Evolutionary conservation across 2,888 invertebrate genomes (phyloP), one percentile per base, ranked within the genome.

Genomic region (Habrosyne pyritoides): DNA sequence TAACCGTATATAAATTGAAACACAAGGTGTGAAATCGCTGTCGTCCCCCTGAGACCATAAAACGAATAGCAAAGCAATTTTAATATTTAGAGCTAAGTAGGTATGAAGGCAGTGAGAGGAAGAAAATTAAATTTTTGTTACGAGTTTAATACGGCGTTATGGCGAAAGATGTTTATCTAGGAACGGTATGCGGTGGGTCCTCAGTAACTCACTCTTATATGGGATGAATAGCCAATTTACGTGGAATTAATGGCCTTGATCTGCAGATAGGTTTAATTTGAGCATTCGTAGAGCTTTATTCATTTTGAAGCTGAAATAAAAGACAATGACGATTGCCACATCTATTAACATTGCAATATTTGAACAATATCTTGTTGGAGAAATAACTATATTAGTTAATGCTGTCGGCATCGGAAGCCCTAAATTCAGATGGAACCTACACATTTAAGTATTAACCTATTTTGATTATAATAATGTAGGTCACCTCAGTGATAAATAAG

Each of bases 141-240:
- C 58, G 64, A 66, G 62, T 67, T 69, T 69, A 68, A 70, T 73
- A 75, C 60, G 62, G 58, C 68, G 61, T 69, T 66, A 69, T 60
- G 63, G 59, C 52, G 59, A 61, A 65, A 72, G 70, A 73, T 77
- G 69, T 77, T 76, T 79, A 81, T 79, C 71, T 68, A 66, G 62
- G 68, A 66, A 59, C 65, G 66, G 42, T 42, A 42, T 42, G 42
- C 42, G 14, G 42, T 42, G 18, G 18, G 14, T n/a, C 42, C 63
- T 68, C 73, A 68, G 81, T 88, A 86, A 84, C 77, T 87, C 80
- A 86, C 76, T 72, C 79, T 83, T 83, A 82, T 83, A 76, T 74
- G 73, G 79, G 79, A 86, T 83, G 81, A 86, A 87, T 84, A 79
- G 87, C 83, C 87, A 86, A 87, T 89, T 87, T 86, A 71, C 73